A percentile compares a stretch with the other conserved stretches of the same genome.
phyloP scores from a whole-genome alignment of 2,888 invertebrate species.

The Drosophila siamana region DNA sequence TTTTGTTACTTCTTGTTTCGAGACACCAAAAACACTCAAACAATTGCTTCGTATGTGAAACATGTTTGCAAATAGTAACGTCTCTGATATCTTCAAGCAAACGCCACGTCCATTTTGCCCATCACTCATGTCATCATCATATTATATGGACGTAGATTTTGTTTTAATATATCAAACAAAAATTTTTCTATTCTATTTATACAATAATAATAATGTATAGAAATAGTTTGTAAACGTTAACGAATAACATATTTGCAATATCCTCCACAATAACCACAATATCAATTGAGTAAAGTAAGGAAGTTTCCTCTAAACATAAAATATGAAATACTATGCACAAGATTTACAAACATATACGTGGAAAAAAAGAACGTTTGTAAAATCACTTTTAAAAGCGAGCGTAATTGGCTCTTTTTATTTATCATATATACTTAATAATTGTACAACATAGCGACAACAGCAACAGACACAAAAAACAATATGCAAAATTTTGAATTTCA shows the following conservation, averaged over 20 bases:
- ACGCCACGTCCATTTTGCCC: not conserved
- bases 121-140: conserved; percentile 12
- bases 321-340: conserved; percentile 24
- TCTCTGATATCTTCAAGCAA: conserved; percentile 52
- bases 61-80: conserved; percentile 56
- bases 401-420: conserved; percentile 55
- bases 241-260: conserved; percentile 50
- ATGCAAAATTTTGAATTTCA: conserved; percentile 54
- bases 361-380: conserved; percentile 35
- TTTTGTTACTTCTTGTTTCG: conserved; percentile 12
- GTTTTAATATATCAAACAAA: conserved; percentile 51
- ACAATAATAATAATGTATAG: conserved; percentile 20
- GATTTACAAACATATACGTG: conserved; percentile 48
- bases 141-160: conserved; percentile 35
- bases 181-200: conserved; percentile 24
- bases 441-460: conserved; percentile 57
- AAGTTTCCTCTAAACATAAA: conserved; percentile 21
- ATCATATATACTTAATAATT: conserved; percentile 58
- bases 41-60: conserved; percentile 37
- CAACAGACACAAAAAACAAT: conserved; percentile 26
- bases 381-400: conserved; percentile 40
- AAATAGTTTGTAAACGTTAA: conserved; percentile 46
- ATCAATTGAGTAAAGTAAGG: conserved; percentile 21
- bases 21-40: conserved; percentile 17
- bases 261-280: conserved; percentile 40